Evolutionary conservation across 2,113 vertebrate species (phyloP).

Genomic region (Talpa occidentalis): DNA sequence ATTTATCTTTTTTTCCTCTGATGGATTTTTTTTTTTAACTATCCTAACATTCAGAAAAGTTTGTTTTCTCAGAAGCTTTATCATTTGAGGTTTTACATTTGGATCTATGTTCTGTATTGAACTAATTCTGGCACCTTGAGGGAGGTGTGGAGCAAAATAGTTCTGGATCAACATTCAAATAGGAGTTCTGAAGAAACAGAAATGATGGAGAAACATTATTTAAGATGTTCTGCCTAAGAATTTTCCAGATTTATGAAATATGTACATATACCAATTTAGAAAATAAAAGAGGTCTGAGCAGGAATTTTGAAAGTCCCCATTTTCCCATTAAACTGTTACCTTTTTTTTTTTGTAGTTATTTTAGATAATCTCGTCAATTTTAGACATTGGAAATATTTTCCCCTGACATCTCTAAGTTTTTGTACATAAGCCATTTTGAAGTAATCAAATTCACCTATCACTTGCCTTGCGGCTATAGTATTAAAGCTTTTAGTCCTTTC

Average conservation of each 20-base stretch:
- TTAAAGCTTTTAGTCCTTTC: neutral
- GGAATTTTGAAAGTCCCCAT: neutral
- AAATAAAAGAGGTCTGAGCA: neutral
- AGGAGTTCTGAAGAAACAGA: neutral
- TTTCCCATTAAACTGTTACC: neutral
- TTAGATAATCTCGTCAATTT: neutral
- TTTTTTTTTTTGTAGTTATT: neutral
- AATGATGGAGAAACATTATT: neutral
- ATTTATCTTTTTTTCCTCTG: neutral
- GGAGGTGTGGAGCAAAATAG: neutral
- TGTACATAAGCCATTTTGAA: neutral
- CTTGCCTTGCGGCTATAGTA: neutral
- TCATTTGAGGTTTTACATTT: neutral
- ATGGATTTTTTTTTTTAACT: neutral
- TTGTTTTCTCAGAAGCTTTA: neutral
- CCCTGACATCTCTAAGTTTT: neutral
- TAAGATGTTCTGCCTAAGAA: neutral
- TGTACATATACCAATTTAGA: neutral
- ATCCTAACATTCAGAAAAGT: neutral
- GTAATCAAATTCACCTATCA: neutral
- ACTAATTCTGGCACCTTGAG: neutral
- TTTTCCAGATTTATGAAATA: neutral
- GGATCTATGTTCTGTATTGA: neutral
- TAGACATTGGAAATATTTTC: neutral
- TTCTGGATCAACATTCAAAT: neutral